Evolutionary conservation across 2,888 invertebrate species (phyloP).

Genomic region (Meliscaeva auricollis): DNA sequence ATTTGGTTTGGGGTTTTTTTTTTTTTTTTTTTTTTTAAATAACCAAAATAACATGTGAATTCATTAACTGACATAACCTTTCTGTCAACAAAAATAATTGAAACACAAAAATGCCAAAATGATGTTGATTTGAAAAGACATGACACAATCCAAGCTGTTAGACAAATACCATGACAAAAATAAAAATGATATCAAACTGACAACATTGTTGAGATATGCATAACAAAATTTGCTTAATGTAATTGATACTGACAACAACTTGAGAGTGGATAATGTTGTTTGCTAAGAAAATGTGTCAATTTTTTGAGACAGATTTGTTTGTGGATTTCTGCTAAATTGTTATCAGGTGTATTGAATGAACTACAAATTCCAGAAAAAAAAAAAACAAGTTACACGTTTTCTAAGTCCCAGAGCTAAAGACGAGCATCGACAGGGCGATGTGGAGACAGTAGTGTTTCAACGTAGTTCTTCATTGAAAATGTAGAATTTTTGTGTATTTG

Average conservation of each 20-base stretch:
- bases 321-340: no score
- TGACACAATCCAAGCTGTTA: not conserved
- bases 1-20: constrained; percentile 1
- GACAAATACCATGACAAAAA: not conserved
- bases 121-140: constrained; percentile 1
- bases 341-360: no score
- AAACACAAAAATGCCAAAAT: not conserved
- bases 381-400: no score
- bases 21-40: not conserved
- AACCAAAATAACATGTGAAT: constrained; percentile 6
- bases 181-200: not conserved
- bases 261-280: not conserved
- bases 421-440: no score
- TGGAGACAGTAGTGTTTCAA: no score
- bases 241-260: not conserved
- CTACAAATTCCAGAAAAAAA: no score
- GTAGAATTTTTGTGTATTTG: no score
- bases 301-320: no score
- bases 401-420: no score
- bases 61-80: constrained; percentile 13
- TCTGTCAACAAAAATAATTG: constrained; percentile 4
- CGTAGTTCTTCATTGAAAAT: no score
- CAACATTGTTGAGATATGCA: not conserved
- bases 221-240: not conserved
- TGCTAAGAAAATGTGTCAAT: not conserved